These are phyloP conservation scores for Apostichopus californicus DNA, from an alignment of 35 echinoderm and acorn worm species.

Conservation along the genomic window DNA sequence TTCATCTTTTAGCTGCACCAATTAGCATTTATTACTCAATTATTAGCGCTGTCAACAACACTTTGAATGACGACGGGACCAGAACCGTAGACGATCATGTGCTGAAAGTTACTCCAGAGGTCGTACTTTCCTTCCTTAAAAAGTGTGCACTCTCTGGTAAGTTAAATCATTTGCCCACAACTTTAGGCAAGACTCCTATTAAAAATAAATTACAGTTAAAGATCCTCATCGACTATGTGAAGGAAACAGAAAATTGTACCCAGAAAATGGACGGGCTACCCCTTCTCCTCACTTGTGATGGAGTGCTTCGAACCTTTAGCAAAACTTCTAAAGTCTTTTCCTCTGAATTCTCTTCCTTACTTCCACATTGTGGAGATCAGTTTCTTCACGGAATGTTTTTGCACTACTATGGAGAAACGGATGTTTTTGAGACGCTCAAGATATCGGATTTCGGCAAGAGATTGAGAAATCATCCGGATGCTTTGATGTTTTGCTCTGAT, in stretches of 20 bases:
- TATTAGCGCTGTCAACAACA: not conserved
- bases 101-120: constrained; percentile 39
- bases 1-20: constrained; percentile 52
- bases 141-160: not conserved
- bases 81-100: not conserved
- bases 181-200: constrained; percentile 1
- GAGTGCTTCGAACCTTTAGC: constrained; percentile 17
- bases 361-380: constrained; percentile 37
- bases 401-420: not conserved
- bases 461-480: not conserved
- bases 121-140: constrained; percentile 47
- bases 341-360: not conserved
- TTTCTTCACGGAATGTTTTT: constrained; percentile 55
- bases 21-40: not conserved
- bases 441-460: constrained; percentile 25
- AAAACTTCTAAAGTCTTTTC: constrained; percentile 11
- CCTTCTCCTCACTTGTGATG: constrained; percentile 63
- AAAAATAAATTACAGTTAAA: not conserved
- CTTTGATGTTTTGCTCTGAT: not conserved
- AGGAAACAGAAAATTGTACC: not conserved
- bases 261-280: constrained; percentile 48
- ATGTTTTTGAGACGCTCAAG: constrained; percentile 16
- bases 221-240: constrained; percentile 48
- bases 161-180: not conserved
- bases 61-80: not conserved